phyloP scores from a whole-genome alignment of 92 coral and sea anemone genomes.

The Epizoanthus stellaris region DNA sequence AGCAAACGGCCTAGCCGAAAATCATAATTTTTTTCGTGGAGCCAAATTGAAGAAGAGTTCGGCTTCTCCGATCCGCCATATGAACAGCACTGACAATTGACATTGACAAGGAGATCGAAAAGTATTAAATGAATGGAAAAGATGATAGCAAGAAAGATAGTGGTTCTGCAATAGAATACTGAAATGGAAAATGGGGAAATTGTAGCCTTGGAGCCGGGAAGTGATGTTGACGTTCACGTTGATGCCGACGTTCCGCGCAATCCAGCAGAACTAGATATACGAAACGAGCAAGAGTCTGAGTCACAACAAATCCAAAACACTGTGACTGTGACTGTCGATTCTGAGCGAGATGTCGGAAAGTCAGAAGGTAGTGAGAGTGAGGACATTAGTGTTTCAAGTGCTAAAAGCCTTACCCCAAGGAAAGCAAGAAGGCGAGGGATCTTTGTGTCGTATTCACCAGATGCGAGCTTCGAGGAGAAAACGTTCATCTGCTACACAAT shows the following conservation, averaged over 20 bases:
- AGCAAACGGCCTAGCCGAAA: neutral
- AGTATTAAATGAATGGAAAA: conserved; percentile 4
- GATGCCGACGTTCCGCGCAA: neutral
- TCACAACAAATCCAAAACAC: conserved; percentile 1
- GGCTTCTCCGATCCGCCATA: neutral
- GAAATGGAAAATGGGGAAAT: neutral
- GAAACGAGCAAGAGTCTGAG: neutral
- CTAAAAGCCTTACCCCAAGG: conserved; percentile 62
- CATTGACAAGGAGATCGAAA: neutral
- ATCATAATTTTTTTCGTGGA: neutral
- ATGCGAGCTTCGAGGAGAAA: conserved; percentile 81
- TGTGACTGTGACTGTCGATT: too few relatives aligned
- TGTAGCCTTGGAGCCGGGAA: neutral
- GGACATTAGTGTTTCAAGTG: conserved; percentile 22
- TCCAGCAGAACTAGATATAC: neutral
- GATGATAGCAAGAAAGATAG: conserved; percentile 10
- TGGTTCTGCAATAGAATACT: neutral
- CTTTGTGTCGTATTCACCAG: conserved; percentile 88
- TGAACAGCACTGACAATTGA: neutral
- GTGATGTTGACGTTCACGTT: neutral
- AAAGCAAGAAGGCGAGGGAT: conserved; percentile 85
- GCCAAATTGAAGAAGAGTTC: neutral
- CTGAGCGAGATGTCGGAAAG: conserved; percentile 35
- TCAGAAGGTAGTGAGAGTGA: conserved; percentile 39
- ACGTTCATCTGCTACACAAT: conserved; percentile 82